Percentiles rank a stretch among this genome's conserved stretches.
These are phyloP conservation scores for Mormyrops boulengeri DNA, from an alignment of 2,797 vertebrate species.

Conservation along the genomic window DNA sequence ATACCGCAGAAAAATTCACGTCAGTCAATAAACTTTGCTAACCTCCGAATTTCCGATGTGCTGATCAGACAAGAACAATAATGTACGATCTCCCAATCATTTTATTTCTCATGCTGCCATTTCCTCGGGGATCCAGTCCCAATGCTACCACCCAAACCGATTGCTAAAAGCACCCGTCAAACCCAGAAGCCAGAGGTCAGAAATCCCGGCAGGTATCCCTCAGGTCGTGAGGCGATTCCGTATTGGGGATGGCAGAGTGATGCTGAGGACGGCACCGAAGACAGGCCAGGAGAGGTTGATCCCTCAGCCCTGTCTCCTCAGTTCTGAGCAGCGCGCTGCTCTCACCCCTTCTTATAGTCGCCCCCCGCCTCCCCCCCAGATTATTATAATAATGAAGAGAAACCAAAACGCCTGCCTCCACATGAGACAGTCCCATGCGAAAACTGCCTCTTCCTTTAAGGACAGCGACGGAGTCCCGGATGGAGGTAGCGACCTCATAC, in stretches of 20 bases:
- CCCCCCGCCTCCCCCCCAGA: constrained; percentile 54
- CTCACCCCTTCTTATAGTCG: constrained; percentile 69
- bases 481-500: neutral
- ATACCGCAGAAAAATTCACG: constrained; percentile 58
- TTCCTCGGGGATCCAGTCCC: constrained; percentile 33
- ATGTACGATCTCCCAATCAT: constrained; percentile 29
- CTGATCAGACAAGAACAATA: constrained; percentile 48
- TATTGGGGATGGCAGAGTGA: constrained; percentile 52
- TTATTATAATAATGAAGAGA: constrained; percentile 69
- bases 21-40: constrained; percentile 60
- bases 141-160: constrained; percentile 38
- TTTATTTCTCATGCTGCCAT: constrained; percentile 23
- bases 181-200: constrained; percentile 73
- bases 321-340: constrained; percentile 53
- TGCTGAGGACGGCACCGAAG: neutral
- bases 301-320: constrained; percentile 43
- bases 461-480: neutral
- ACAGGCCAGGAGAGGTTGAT: constrained; percentile 60
- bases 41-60: constrained; percentile 48
- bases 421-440: constrained; percentile 29
- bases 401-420: constrained; percentile 63
- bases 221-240: constrained; percentile 64
- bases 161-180: constrained; percentile 68
- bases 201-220: constrained; percentile 74
- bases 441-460: neutral